phyloP scores from a whole-genome alignment of 2,113 vertebrate genomes.

The Anarhynchus alexandrinus region DNA sequence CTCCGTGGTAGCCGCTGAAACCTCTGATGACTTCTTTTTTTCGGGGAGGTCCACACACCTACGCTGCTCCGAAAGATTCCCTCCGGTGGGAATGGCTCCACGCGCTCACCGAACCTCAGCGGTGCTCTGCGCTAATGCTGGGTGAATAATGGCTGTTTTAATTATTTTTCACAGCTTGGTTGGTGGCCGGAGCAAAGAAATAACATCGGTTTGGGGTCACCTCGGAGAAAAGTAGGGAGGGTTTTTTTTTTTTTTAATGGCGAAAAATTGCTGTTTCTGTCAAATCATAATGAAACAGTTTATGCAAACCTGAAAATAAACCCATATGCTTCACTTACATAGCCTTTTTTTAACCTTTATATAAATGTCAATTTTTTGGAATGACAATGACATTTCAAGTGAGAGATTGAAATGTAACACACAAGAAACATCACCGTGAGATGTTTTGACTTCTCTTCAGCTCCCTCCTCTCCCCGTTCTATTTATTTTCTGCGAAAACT shows the following conservation, averaged over 20 bases:
- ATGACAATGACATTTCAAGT: slow-evolving; percentile 63
- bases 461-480: slow-evolving; percentile 42
- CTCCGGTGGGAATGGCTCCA: fast-evolving
- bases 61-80: fast-evolving
- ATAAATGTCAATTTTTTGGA: slow-evolving; percentile 60
- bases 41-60: not conserved
- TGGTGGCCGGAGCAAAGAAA: not conserved
- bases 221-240: not conserved
- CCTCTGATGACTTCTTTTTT: not conserved
- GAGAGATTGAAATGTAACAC: slow-evolving; percentile 57
- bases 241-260: not conserved
- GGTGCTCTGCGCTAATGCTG: not conserved
- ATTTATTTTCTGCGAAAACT: slow-evolving; percentile 44
- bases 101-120: fast-evolving
- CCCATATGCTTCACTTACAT: slow-evolving; percentile 23
- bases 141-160: not conserved
- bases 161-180: not conserved
- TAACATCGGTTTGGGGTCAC: not conserved
- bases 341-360: slow-evolving; percentile 54
- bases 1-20: not conserved
- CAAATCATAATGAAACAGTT: slow-evolving; percentile 36
- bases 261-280: not conserved
- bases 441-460: slow-evolving; percentile 59
- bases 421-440: slow-evolving; percentile 31
- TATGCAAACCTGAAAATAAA: slow-evolving; percentile 47